phyloP scores from a whole-genome alignment of 2,797 vertebrate genomes.

The Hypotaenidia okinawae region DNA sequence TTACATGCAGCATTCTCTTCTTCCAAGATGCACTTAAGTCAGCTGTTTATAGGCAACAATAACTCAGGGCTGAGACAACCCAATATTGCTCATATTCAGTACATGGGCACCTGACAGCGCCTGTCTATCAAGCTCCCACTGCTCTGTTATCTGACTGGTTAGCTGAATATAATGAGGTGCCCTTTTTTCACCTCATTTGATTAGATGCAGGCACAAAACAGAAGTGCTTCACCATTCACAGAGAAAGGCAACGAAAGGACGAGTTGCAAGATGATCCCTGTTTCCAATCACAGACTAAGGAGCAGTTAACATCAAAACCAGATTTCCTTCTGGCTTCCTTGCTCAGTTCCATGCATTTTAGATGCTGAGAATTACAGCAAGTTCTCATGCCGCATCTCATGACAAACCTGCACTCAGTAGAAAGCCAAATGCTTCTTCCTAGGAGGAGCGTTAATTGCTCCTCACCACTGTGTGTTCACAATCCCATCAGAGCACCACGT shows the following conservation, averaged over 20 bases:
- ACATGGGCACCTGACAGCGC: neutral
- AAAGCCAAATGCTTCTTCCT: neutral
- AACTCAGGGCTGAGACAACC: neutral
- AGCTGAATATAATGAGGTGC: neutral
- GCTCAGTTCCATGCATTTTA: neutral
- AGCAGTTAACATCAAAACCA: conserved; percentile 12
- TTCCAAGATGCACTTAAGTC: neutral
- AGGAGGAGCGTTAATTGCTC: neutral
- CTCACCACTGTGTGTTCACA: neutral
- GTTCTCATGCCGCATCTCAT: neutral
- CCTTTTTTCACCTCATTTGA: neutral
- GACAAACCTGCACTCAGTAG: neutral
- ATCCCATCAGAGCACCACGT: neutral
- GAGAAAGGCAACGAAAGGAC: neutral
- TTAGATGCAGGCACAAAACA: neutral
- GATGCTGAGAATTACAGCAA: neutral
- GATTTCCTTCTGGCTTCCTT: neutral
- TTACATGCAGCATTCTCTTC: neutral
- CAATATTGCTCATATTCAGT: neutral
- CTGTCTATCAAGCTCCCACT: neutral
- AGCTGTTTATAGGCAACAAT: neutral
- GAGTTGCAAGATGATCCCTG: neutral
- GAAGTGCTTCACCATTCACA: neutral
- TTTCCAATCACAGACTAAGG: neutral
- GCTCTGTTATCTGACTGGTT: neutral